Evolutionary conservation across 2,888 invertebrate species (phyloP).

Genomic region (Amiota mariae): DNA sequence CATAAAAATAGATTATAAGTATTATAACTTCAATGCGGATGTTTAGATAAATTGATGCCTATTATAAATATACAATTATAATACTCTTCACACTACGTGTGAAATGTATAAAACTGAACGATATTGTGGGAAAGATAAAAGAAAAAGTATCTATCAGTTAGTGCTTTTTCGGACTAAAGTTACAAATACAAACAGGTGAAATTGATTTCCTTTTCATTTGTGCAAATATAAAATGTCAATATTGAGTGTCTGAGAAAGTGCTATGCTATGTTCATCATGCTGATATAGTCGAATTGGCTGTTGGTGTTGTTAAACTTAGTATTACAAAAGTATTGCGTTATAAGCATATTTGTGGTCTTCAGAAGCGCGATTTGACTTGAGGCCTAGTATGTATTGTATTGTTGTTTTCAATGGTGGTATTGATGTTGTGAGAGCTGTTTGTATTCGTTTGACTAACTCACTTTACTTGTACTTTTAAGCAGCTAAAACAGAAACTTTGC

Average conservation of each 20-base stretch:
- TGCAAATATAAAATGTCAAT: constrained; percentile 72
- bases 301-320: neutral
- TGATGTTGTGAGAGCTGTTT: neutral
- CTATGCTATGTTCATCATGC: constrained; percentile 33
- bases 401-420: neutral
- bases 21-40: no score
- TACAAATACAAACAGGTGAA: constrained; percentile 71
- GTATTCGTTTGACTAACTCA: constrained; percentile 45
- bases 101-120: neutral
- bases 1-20: no score
- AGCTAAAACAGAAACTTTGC: constrained; percentile 20
- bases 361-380: neutral
- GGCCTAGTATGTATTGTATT: no score
- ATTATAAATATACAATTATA: no score
- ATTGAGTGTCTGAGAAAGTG: constrained; percentile 68
- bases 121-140: constrained; percentile 35
- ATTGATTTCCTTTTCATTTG: constrained; percentile 74
- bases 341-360: constrained; percentile 35
- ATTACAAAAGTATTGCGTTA: constrained; percentile 52
- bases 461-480: constrained; percentile 51
- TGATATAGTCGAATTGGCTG: no score
- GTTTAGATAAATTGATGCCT: no score
- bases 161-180: constrained; percentile 66
- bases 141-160: constrained; percentile 32
- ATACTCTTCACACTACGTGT: no score